A percentile compares a stretch with the other conserved stretches of the same genome.
phyloP scores from a whole-genome alignment of 2,797 vertebrate genomes.

The Myripristis murdjan region DNA sequence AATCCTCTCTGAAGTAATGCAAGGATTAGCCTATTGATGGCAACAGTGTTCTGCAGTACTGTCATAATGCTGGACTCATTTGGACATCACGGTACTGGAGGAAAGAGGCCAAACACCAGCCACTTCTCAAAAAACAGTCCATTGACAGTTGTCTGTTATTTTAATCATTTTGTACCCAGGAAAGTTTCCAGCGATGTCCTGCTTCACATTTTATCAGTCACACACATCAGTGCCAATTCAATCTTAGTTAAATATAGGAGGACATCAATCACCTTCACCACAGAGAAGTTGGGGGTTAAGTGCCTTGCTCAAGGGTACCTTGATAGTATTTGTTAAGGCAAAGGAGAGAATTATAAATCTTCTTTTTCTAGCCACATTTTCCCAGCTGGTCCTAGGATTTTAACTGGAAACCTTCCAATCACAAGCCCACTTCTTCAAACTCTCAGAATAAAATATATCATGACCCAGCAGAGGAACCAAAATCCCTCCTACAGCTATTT shows the following conservation, averaged over 20 bases:
- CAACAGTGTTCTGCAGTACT: constrained; percentile 39
- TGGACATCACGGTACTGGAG: constrained; percentile 22
- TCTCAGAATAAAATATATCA: too few relatives aligned
- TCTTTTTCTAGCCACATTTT: too few relatives aligned
- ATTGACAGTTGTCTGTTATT: constrained; percentile 13
- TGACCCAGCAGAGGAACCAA: too few relatives aligned
- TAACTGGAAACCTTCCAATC: too few relatives aligned
- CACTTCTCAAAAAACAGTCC: constrained; percentile 20
- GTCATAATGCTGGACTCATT: constrained; percentile 23
- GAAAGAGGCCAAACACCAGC: constrained; percentile 28
- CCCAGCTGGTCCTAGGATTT: too few relatives aligned
- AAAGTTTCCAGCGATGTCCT: constrained; percentile 10
- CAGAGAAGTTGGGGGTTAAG: not conserved
- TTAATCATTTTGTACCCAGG: constrained; percentile 35
- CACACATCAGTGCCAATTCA: not conserved
- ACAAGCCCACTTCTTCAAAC: too few relatives aligned
- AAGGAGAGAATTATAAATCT: too few relatives aligned
- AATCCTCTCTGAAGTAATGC: constrained; percentile 56
- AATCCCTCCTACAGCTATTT: too few relatives aligned
- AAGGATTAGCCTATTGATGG: constrained; percentile 30
- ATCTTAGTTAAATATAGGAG: not conserved
- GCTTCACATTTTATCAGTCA: not conserved
- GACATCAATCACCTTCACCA: not conserved
- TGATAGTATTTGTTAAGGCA: too few relatives aligned
- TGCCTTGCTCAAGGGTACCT: too few relatives aligned